These are phyloP conservation scores for Drosophila pectinifera DNA, from an alignment of 1,140 invertebrate genomes.

Conservation along the genomic window DNA sequence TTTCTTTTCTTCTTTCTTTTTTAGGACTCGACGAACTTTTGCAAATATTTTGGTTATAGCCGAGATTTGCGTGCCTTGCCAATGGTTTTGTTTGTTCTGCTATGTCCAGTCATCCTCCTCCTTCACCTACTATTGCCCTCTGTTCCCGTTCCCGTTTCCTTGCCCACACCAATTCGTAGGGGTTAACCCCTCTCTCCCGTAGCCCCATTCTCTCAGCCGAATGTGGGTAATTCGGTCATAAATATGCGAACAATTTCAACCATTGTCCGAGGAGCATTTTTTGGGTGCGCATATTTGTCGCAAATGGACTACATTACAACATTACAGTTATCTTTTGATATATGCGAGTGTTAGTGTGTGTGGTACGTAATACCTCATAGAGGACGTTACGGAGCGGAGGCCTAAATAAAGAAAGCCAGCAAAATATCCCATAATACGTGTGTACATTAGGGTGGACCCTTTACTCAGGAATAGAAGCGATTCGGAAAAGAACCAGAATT, in stretches of 20 bases:
- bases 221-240: constrained; percentile 82
- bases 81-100: constrained; percentile 80
- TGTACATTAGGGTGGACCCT: constrained; percentile 18
- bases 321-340: constrained; percentile 77
- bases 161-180: neutral
- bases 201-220: constrained; percentile 32
- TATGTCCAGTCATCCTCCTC: constrained; percentile 67
- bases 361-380: constrained; percentile 31
- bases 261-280: constrained; percentile 77
- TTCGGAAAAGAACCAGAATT: too few relatives aligned
- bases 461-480: neutral
- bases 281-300: constrained; percentile 77
- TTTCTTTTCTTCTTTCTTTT: constrained; percentile 17
- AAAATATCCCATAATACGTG: constrained; percentile 37
- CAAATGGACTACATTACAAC: constrained; percentile 81
- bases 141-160: constrained; percentile 6
- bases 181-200: constrained; percentile 3
- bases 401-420: constrained; percentile 43
- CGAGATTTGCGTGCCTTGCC: constrained; percentile 79
- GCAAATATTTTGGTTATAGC: constrained; percentile 81
- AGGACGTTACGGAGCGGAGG: constrained; percentile 38
- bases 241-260: constrained; percentile 77
- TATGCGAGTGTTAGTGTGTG: constrained; percentile 30
- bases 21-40: constrained; percentile 59
- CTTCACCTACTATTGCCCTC: constrained; percentile 1